phyloP scores from a whole-genome alignment of 2,888 invertebrate genomes.

The Drosophila nr. fundita region DNA sequence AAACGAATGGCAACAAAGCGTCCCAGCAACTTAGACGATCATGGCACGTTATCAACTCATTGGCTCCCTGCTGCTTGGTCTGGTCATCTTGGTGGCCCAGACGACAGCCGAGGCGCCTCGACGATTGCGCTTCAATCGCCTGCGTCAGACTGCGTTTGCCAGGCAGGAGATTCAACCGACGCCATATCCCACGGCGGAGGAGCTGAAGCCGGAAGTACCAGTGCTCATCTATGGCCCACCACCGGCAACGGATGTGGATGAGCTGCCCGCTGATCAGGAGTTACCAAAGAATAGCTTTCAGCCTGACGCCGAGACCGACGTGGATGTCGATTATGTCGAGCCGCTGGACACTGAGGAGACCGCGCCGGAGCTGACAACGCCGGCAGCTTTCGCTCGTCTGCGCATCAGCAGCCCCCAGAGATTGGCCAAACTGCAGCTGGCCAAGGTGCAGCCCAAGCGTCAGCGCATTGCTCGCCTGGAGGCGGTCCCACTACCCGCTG shows the following conservation, averaged over 20 bases:
- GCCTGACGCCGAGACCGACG: slow-evolving; percentile 50
- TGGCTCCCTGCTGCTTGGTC: slow-evolving; percentile 45
- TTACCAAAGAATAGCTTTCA: slow-evolving; percentile 51
- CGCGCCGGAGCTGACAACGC: slow-evolving; percentile 41
- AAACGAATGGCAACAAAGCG: slow-evolving; percentile 57
- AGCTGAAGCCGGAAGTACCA: slow-evolving; percentile 76
- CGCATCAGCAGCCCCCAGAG: slow-evolving; percentile 56
- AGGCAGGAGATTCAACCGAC: slow-evolving; percentile 70
- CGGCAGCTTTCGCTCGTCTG: slow-evolving; percentile 54
- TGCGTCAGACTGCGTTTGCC: slow-evolving; percentile 57
- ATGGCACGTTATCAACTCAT: slow-evolving; percentile 62
- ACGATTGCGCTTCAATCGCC: slow-evolving; percentile 47
- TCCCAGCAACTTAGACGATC: slow-evolving; percentile 55
- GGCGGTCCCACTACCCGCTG: slow-evolving; percentile 45
- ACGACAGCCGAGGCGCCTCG: slow-evolving; percentile 51
- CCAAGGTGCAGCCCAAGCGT: slow-evolving; percentile 44
- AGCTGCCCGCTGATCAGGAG: slow-evolving; percentile 57
- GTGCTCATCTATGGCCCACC: slow-evolving; percentile 78
- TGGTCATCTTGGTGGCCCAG: slow-evolving; percentile 53
- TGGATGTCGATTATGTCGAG: slow-evolving; percentile 58
- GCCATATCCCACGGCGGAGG: slow-evolving; percentile 76
- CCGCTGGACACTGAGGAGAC: slow-evolving; percentile 45
- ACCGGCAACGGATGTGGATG: slow-evolving; percentile 55
- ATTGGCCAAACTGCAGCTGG: slow-evolving; percentile 57
- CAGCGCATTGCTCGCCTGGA: slow-evolving; percentile 69